phyloP scores from a whole-genome alignment of 2,888 invertebrate species.

The Andrena bucephala region DNA sequence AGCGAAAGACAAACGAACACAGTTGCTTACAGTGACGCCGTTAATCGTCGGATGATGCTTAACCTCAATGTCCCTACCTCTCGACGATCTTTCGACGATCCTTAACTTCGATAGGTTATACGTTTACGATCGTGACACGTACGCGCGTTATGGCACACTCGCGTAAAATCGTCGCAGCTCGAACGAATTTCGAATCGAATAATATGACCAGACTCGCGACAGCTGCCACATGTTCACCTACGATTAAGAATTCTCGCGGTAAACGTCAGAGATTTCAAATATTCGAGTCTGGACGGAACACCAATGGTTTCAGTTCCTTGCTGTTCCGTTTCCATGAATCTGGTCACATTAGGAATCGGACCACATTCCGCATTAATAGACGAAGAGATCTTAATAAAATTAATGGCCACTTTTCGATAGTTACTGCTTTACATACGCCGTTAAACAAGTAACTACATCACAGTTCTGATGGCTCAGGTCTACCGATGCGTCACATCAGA shows the following conservation, averaged over 20 bases:
- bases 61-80: neutral
- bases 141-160: slow-evolving; percentile 77
- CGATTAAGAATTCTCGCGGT: neutral
- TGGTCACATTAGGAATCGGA: slow-evolving; percentile 21
- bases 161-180: slow-evolving; percentile 51
- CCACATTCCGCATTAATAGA: slow-evolving; percentile 55
- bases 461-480: slow-evolving; percentile 51
- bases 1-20: slow-evolving; percentile 18
- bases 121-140: slow-evolving; percentile 61
- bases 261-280: neutral
- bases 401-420: slow-evolving; percentile 35
- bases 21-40: slow-evolving; percentile 30
- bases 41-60: slow-evolving; percentile 8
- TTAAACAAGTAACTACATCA: slow-evolving; percentile 59
- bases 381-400: slow-evolving; percentile 45
- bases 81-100: slow-evolving; percentile 18
- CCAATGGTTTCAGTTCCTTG: neutral
- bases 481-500: slow-evolving; percentile 31
- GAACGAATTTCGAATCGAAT: slow-evolving; percentile 51
- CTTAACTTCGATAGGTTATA: slow-evolving; percentile 47
- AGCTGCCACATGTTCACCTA: neutral
- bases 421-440: slow-evolving; percentile 52
- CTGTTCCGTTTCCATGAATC: slow-evolving; percentile 2
- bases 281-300: neutral
- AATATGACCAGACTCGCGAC: slow-evolving; percentile 5